Base-by-base conservation (phyloP, 2,888 invertebrate genomes). In the Branchellion lobata region DNA sequence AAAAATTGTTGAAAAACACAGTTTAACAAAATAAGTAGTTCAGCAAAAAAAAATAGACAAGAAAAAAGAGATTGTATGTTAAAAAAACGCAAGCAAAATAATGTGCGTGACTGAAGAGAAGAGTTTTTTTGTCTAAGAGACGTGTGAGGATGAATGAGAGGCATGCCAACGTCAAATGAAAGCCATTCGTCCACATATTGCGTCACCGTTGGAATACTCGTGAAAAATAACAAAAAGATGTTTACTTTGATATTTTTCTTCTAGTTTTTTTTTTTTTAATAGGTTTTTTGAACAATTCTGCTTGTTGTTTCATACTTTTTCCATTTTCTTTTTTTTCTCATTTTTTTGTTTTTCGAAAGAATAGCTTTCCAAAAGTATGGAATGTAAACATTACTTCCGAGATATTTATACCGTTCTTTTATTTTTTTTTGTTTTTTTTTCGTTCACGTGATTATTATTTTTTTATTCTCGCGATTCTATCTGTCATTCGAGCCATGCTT, bases 161-260 rank as follows among this genome's bases (percentile, higher is more conserved):
- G 61, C 61, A 57, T 57, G 61, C 61, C 61, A 24, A 57, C 61
- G 61, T 57, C 61, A 57, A 57, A 57, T 57, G 21, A 57, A 57
- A n/a, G 61, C 61, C 61, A n/a, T 57, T 57, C 3, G 11, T 57
- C 61, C n/a, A 5, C 61, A 57, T 57, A 57, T 57, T 24, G 61
- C 61, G 61, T 57, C 61, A 57, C 61, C 61, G 14, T 57, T 24
- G 11, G 61, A 57, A 57, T 57, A 57, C 61, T n/a, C 61, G 61
- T 57, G 11, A 57, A 18, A 24, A 40, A 40, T 40, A 14, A 8
- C 40, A 40, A 40, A n/a, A 57, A 24, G 5, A 57, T 18, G 3
- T 57, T 57, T 47, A 14, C 47, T 18, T 57, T 57, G 3, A 57
- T 57, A 14, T 57, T 57, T 24, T 57, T n/a, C 5, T 57, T 57